Conservation (phyloP, 2,113 vertebrate genomes). For the Embiotoca jacksoni region DNA sequence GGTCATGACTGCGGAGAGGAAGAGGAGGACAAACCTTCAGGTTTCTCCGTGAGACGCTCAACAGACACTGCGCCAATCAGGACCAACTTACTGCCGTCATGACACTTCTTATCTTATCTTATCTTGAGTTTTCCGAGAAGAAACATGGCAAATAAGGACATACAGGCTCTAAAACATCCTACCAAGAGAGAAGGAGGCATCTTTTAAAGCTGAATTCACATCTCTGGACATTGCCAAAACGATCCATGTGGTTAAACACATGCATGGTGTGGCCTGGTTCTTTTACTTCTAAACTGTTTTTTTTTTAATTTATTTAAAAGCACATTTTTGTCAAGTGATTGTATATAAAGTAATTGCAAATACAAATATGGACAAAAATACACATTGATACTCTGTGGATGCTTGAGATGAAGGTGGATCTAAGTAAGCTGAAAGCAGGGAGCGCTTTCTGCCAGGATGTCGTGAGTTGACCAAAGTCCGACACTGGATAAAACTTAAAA, state of each 20-base stretch:
- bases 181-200: no score
- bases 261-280: background rate
- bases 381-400: no score
- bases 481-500: no score
- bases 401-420: no score
- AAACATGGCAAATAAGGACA: background rate
- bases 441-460: no score
- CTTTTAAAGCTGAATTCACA: background rate
- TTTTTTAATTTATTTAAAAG: no score
- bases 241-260: background rate
- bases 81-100: background rate
- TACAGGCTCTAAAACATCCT: background rate
- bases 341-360: no score
- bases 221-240: no score
- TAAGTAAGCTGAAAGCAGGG: no score
- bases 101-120: background rate
- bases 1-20: background rate
- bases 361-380: no score
- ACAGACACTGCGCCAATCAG: background rate
- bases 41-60: background rate
- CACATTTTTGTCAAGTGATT: background rate
- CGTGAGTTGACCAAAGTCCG: no score
- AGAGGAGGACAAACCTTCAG: background rate
- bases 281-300: background rate
- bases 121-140: background rate